These are phyloP conservation scores for Tragelaphus eurycerus DNA, from an alignment of 2,797 vertebrate species.

Conservation along the genomic window DNA sequence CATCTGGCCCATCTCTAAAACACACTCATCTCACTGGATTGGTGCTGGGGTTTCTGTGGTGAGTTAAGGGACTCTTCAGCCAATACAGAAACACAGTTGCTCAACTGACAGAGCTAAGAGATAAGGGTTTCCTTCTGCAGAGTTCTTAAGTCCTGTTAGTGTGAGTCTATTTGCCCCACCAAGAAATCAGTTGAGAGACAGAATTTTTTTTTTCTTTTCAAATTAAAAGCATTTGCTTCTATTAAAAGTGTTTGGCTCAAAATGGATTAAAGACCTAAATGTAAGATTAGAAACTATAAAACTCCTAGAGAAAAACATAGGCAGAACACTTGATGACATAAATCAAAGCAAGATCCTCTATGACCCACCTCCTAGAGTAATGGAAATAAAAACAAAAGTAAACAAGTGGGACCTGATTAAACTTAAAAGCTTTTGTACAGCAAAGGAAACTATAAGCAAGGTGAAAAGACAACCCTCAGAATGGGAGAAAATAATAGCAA, in stretches of 20 bases:
- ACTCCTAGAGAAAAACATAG: background rate
- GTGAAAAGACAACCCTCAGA: background rate
- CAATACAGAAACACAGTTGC: background rate
- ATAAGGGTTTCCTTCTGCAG: background rate
- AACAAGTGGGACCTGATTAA: background rate
- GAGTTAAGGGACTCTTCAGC: background rate
- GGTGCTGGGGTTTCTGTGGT: background rate
- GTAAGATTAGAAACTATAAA: background rate
- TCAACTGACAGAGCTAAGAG: background rate
- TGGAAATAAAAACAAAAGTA: background rate
- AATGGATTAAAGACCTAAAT: background rate
- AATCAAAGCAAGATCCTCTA: background rate
- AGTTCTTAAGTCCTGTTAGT: background rate
- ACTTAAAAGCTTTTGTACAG: background rate
- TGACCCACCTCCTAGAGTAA: background rate
- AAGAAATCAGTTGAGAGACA: background rate
- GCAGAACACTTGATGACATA: background rate
- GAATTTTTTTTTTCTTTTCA: background rate
- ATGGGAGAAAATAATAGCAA: background rate
- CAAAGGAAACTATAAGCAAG: background rate
- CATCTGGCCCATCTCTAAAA: slow-evolving; percentile 16
- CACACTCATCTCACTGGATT: background rate
- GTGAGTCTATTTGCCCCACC: background rate
- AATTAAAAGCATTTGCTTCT: slow-evolving; percentile 28
- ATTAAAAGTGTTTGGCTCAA: background rate